These are phyloP conservation scores for Noctua janthina DNA, from an alignment of 2,888 invertebrate species.

Conservation along the genomic window DNA sequence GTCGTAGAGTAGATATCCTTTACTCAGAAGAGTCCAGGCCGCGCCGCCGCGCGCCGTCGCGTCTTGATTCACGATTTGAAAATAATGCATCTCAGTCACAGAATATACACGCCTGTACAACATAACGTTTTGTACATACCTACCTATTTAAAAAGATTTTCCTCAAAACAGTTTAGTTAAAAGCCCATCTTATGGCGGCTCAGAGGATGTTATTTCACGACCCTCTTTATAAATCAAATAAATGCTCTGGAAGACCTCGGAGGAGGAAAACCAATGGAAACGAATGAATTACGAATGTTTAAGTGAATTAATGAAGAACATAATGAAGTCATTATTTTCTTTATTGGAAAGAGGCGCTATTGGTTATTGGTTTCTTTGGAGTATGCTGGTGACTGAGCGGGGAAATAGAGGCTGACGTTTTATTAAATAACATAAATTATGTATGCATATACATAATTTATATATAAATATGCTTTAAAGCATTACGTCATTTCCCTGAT, in stretches of 20 bases:
- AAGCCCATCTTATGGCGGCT: conserved; percentile 18
- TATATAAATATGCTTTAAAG: background rate
- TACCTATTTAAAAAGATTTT: background rate
- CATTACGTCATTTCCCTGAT: background rate
- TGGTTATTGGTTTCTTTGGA: conserved; percentile 29
- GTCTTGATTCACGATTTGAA: background rate
- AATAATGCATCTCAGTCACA: background rate
- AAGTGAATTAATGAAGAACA: conserved; percentile 56
- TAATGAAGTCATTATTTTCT: conserved; percentile 53
- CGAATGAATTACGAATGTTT: conserved; percentile 58
- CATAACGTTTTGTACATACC: background rate
- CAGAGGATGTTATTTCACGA: conserved; percentile 21
- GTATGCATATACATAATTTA: too few species aligned
- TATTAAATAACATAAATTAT: conserved; percentile 4
- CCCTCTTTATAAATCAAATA: conserved; percentile 59
- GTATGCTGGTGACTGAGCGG: background rate
- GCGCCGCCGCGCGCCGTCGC: background rate
- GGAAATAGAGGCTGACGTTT: background rate
- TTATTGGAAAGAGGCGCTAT: conserved; percentile 29
- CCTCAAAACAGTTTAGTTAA: conserved; percentile 15
- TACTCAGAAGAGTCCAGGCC: background rate
- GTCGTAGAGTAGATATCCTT: background rate
- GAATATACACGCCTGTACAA: background rate
- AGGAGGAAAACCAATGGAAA: conserved; percentile 36
- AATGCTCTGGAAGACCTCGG: conserved; percentile 44